Evolutionary conservation across 37 sponge, comb jelly and placozoan species (phyloP), one percentile per base, ranked within the genome.

Genomic region (Ephydatia muelleri): DNA sequence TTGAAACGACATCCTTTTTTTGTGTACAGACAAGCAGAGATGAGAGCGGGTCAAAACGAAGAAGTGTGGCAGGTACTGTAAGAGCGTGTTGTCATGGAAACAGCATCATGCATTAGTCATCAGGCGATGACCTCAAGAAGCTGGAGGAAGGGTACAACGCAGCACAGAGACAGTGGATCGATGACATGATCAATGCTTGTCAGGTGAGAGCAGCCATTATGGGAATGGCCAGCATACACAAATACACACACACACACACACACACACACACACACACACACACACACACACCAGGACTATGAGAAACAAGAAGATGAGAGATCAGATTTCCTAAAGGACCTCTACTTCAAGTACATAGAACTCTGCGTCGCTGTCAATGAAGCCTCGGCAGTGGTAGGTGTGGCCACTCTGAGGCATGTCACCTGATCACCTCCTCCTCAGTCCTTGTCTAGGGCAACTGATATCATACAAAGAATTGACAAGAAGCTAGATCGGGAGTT

Each of bases 101-200:
- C 57, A 74, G 27, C 26, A 74, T 74, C 22, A 33, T 9, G 25
- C 23, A 13, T 47, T 49, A n/a, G n/a, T 65, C 33, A 29, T 2
- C 68, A 88, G 93, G 86, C 38, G 93, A 93, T 40, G 93, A 88
- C 21, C 48, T 89, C 13, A 85, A 82, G 78, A 85, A 77, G 69
- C 38, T 85, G 35, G 83, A 88, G 71, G 83, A 82, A 49, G 78
- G 21, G 11, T 93, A 93, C 68, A 93, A 88, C 66, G 81, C 88
- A 21, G 83, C 79, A 6, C 93, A 88, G 65, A 34, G 81, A 67
- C 72, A 77, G 31, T 93, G 89, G 89, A 38, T 85, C 13, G 93
- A 93, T 31, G 83, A 85, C 76, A 88, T 93, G 93, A 88, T 93
- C 47, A 80, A 71, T 65, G 93, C 93, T 27, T 93, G 89, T 36